Base-by-base conservation (phyloP, 2,113 vertebrate genomes). In the Misgurnus mizolepis region DNA sequence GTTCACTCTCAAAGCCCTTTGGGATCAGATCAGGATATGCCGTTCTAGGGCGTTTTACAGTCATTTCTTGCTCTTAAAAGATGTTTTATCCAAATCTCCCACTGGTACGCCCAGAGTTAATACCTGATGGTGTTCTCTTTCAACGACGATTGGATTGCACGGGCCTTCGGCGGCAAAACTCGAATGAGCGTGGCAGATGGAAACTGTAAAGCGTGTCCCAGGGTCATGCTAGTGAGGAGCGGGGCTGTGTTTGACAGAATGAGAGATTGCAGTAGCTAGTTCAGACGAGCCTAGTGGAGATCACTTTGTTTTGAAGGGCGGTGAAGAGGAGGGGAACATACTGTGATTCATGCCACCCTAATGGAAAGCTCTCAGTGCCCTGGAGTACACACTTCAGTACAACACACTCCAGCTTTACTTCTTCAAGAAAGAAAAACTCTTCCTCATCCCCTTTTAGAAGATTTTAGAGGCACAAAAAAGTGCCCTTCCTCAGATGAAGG, bases 291-390 rank as follows among this genome's bases (percentile, higher is more conserved):
- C 78, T 80, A 64, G 34, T 66, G 83, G 61, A 82, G 80, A 82
- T 80, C 67, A 75, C 80, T 80, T 76, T 76, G 80, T 71, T 75
- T 82, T 80, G 58, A 82, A 85, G 71, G 45, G 75, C 56, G n/a
- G 67, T 53, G 66, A 76, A 76, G 81, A 76, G 53, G 58, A 79
- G 72, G 60, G 41, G 43, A 73, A 67, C 22, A 64, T 50, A 64
- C 73, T 56, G 64, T 76, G 66, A 76, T 76, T 83, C 78, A 70
- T 70, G 60, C 50, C 60, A 39, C 73, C 56, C 66, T 80, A 71
- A 61, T 39, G 40, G 67, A 83, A 80, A 71, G 71, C 72, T 76
- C 66, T 80, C 71, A 58, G 78, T 83, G 72, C 71, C 73, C 72
- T 80, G 27, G 49, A 80, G 78, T 76, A 79, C 71, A 45, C 47